Percentiles rank a stretch among this genome's conserved stretches.
phyloP scores from a whole-genome alignment of 2,113 vertebrate genomes.

The Theristicus caerulescens region DNA sequence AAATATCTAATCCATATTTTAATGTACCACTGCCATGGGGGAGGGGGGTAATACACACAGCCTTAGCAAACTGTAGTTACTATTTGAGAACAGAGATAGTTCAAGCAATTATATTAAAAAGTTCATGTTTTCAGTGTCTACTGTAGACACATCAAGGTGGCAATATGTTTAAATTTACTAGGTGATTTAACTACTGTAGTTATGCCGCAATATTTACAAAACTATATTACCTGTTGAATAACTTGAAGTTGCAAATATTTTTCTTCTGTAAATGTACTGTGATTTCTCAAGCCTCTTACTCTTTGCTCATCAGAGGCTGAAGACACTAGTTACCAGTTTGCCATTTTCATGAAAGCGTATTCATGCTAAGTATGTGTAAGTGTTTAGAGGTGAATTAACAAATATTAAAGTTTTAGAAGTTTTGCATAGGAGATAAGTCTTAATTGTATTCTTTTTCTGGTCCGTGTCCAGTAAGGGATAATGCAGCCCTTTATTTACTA shows the following conservation, averaged over 20 bases:
- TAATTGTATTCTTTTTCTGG: background rate
- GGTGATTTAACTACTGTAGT: background rate
- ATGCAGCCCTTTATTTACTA: background rate
- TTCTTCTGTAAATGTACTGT: background rate
- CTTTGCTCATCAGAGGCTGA: background rate
- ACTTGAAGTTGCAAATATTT: background rate
- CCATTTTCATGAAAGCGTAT: background rate
- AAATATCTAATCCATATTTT: background rate
- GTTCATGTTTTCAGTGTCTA: background rate
- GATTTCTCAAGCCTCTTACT: background rate
- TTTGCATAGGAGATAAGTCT: background rate
- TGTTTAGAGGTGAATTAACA: background rate
- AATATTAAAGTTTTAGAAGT: conserved; percentile 9
- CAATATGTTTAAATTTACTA: background rate
- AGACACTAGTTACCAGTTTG: background rate
- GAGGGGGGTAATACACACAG: background rate
- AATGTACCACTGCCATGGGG: background rate
- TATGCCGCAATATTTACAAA: background rate
- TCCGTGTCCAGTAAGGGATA: background rate
- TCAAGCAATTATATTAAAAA: background rate
- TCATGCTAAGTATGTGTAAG: background rate
- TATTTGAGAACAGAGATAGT: background rate
- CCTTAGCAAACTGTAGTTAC: background rate
- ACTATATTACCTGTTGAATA: background rate
- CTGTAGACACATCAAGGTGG: background rate